Base-by-base conservation (phyloP, 2,888 invertebrate species). In the Melanchra persicariae region DNA sequence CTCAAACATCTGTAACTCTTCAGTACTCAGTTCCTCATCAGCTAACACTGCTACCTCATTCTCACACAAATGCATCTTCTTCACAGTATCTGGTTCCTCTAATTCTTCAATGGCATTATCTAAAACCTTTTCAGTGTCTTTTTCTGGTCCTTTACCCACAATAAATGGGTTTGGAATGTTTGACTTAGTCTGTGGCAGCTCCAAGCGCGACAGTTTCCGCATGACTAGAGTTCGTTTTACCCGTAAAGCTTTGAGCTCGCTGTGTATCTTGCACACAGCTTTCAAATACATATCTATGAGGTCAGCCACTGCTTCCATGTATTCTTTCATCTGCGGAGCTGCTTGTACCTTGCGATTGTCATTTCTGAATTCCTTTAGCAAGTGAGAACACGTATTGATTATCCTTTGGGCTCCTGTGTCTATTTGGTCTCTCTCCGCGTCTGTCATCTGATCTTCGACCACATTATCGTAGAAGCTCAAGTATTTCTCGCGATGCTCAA, bases 1-100 rank as follows among this genome's bases (percentile, higher is more conserved):
- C 91, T 99, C 98, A 92, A 99, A 98, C 97, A 99, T 97, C 92
- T 99, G 99, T 74, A 98, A 95, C 91, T 99, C 99, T 89, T 99
- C 99, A 0, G 98, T 96, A 76, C 98, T 98, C 0, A 98, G 91
- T 72, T 97, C 97, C 66, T 97, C 97, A 85, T 97, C 96, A 9
- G 95, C 95, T 76, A 94, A 85, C 2, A 96, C 91, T 5, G 95
- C 95, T 55, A 94, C 92, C 74, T 95, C 96, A 91, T 93, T 95
- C 75, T 95, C 96, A 19, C 94, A 90, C 62, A 95, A 88, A 81
- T 94, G 89, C 80, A 94, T 85, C 68, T 92, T 94, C 79, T 93
- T 95, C 10, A 79, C 72, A 79, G 82, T 91, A 34, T 92, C 93
- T 9, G 86, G 81, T 74, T 92, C 92, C 64, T 93, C 91, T 26